These are phyloP conservation scores for Xenopus tropicalis DNA, from an alignment of 2,113 vertebrate genomes.

Conservation along the genomic window UCB_Xtro_10.0 CM004446.2:36833001-36833500, in stretches of 20 bases:
- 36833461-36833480: no score
- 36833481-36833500: no score
- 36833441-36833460: no score
- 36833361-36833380: constrained; percentile 1
- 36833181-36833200: neutral
- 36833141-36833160: constrained; percentile 6
- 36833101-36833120: constrained; percentile 13
- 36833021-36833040: no score
- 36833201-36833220: neutral
- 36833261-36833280: constrained; percentile 5
- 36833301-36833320: neutral
- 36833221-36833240: neutral
- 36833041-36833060: neutral
- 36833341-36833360: neutral
- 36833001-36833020: no score
- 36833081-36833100: constrained; percentile 23
- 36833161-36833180: neutral
- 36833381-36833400: constrained; percentile 1
- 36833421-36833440: constrained; percentile 8
- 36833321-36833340: constrained; percentile 3
- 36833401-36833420: neutral
- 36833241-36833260: constrained; percentile 16
- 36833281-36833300: constrained; percentile 20
- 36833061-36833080: constrained; percentile 6
- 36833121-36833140: constrained; percentile 13